Base-by-base conservation (phyloP, 2,113 vertebrate species). In the Sylvilagus bachmani region DNA sequence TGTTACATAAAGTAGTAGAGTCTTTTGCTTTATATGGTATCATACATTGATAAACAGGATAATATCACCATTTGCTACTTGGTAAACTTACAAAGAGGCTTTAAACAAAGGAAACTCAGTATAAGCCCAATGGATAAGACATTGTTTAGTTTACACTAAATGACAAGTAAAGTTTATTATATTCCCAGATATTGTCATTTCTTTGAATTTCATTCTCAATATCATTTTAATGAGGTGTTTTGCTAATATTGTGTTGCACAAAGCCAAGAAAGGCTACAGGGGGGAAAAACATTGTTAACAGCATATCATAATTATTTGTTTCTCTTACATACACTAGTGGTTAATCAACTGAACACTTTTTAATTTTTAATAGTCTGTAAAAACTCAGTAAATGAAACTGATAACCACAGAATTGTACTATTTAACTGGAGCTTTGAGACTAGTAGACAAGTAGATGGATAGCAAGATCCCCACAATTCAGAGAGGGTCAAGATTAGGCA, bases 141-240 rank as follows among this genome's bases (percentile, higher is more conserved):
- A 61, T 9, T 73, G 49, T 27, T 78, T 73, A 78, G 27, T 36
- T 90, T 22, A 87, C 0, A 36, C 5, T 38, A 79, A 85, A 71
- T 67, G 62, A 73, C 73, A 16, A 85, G 25, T 64, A 22, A 58
- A 80, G 66, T 77, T 81, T 71, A 78, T 69, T 36, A 25, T 36
- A 77, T 66, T 33, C 10, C 4, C 7, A 67, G 22, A 1, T 33
- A 78, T 51, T 80, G 44, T 5, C 3, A 82, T 77, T 82, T 89
- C 24, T 90, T 94, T 64, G 3, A 21, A 53, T 89, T 86, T 94
- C 69, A 29, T 21, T 79, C 53, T 77, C 87, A 95, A 93, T 90
- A 79, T 66, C 0, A n/a, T 67, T 80, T n/a, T 89, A 97, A 91
- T 93, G 5, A 78, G 89, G 80, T 79, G 7, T 24, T 67, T 95